Evolutionary conservation across 1,140 invertebrate genomes (phyloP).

Genomic region (Cardiocondyla obscurior): DNA sequence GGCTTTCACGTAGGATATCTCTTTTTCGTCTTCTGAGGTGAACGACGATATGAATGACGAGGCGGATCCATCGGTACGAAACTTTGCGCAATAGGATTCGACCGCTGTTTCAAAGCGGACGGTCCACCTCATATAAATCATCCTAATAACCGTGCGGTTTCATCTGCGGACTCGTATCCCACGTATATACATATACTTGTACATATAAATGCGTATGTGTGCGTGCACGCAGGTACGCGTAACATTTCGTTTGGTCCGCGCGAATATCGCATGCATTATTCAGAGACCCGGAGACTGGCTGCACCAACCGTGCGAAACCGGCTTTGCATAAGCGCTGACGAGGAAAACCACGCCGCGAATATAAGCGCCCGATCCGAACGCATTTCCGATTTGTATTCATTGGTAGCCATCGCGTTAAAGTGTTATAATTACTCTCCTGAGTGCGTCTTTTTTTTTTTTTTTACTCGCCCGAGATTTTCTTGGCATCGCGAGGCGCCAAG

Average conservation of each 20-base stretch:
- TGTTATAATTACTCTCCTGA: constrained; percentile 54
- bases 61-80: constrained; percentile 28
- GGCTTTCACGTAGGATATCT: constrained; percentile 28
- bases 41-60: constrained; percentile 32
- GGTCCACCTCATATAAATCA: constrained; percentile 77
- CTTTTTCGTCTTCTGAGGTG: constrained; percentile 2
- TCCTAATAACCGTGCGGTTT: constrained; percentile 77
- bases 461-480: neutral
- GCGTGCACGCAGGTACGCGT: neutral
- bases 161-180: constrained; percentile 71
- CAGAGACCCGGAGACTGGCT: constrained; percentile 67
- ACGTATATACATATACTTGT: neutral
- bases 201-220: neutral
- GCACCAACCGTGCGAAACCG: constrained; percentile 49
- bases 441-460: neutral
- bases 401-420: constrained; percentile 52
- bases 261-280: constrained; percentile 78
- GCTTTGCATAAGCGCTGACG: constrained; percentile 74
- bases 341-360: constrained; percentile 62
- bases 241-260: constrained; percentile 65
- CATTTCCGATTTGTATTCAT: constrained; percentile 58
- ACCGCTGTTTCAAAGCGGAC: constrained; percentile 60
- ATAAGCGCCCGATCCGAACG: constrained; percentile 22
- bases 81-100: constrained; percentile 52
- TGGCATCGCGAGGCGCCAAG: neutral